Percentiles rank a stretch among this genome's conserved stretches.
Conservation (phyloP, 2,113 vertebrate genomes). For the Limnothrissa miodon region DNA sequence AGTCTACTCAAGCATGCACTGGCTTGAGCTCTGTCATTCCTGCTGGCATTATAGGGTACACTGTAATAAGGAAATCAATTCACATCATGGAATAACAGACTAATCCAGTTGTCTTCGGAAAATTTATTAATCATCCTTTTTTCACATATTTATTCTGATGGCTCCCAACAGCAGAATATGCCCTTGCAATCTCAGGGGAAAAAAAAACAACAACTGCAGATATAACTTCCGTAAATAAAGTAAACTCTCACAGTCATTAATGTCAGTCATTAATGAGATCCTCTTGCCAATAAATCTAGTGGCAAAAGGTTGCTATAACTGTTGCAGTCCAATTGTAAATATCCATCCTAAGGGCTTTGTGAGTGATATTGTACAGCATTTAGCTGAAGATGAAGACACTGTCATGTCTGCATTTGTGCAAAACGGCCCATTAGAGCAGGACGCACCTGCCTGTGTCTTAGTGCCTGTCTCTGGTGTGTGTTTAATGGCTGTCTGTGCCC, state of each 20-base stretch:
- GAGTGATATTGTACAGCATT: background rate
- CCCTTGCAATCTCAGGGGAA: too few species aligned
- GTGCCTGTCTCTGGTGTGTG: slow-evolving; percentile 34
- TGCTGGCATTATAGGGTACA: background rate
- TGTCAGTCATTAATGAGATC: background rate
- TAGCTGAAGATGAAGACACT: background rate
- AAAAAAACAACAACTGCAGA: background rate
- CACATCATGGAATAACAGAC: background rate
- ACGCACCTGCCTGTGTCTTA: slow-evolving; percentile 38
- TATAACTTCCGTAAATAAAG: background rate
- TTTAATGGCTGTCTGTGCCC: slow-evolving; percentile 42
- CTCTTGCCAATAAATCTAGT: background rate
- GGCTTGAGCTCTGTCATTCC: background rate
- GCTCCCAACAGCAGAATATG: background rate
- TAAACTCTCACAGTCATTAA: background rate
- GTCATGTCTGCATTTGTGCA: background rate
- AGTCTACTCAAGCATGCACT: background rate
- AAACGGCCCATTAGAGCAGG: background rate
- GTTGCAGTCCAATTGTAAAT: background rate
- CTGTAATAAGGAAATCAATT: background rate
- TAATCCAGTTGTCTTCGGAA: background rate
- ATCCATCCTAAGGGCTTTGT: background rate
- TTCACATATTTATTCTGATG: background rate
- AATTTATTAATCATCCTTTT: background rate
- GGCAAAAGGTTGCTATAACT: background rate